Percentiles rank a stretch among this genome's conserved stretches.
Conservation (phyloP, 2,113 vertebrate genomes). For the Ptilonorhynchus violaceus region DNA sequence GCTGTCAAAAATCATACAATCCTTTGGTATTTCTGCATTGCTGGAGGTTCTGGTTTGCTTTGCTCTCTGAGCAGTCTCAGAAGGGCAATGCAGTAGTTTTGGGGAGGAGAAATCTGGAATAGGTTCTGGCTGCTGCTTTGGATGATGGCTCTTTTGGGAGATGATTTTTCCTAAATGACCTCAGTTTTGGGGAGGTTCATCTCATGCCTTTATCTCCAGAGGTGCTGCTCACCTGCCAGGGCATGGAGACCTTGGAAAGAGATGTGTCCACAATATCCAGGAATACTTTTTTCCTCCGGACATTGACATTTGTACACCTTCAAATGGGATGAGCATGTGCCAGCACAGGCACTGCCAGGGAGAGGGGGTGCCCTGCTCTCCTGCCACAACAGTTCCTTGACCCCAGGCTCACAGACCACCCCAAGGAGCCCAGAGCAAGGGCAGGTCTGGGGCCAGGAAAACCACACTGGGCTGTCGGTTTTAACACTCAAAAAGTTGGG, state of each 20-base stretch:
- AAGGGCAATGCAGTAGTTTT: neutral
- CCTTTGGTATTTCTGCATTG: neutral
- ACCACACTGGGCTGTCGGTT: neutral
- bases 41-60: neutral
- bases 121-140: neutral
- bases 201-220: neutral
- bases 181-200: neutral
- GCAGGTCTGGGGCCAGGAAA: neutral
- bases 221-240: neutral
- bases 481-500: fast-evolving
- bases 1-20: fast-evolving
- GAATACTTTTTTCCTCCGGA: fast-evolving
- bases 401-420: neutral
- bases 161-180: neutral
- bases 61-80: neutral
- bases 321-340: fast-evolving
- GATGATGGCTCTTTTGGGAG: neutral
- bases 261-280: neutral
- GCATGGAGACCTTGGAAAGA: neutral
- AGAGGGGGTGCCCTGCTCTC: neutral
- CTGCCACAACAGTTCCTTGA: neutral
- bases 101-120: neutral
- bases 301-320: neutral
- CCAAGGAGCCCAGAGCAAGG: neutral
- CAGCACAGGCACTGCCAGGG: neutral